A percentile compares a stretch with the other conserved stretches of the same genome.
phyloP scores from a whole-genome alignment of 2,113 vertebrate genomes.

The Vulpes vulpes region DNA sequence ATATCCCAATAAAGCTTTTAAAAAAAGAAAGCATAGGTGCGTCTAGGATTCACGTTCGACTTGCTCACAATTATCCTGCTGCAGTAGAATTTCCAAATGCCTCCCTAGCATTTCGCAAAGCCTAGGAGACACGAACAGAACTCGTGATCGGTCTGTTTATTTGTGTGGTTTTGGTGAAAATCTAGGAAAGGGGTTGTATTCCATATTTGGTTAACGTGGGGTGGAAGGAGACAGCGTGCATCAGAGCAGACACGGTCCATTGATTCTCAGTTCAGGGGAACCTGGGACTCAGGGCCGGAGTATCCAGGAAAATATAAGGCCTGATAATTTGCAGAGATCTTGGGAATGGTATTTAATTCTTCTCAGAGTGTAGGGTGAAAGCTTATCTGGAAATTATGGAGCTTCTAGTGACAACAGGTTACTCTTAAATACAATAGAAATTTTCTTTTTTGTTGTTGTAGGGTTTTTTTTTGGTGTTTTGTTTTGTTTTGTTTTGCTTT shows the following conservation, averaged over 20 bases:
- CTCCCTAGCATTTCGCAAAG: not conserved
- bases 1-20: not conserved
- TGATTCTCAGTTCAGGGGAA: not conserved
- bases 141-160: rapidly evolving
- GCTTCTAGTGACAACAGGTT: not conserved
- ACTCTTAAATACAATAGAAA: not conserved
- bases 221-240: not conserved
- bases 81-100: not conserved
- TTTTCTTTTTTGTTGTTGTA: not conserved
- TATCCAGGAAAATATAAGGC: not conserved
- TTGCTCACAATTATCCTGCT: not conserved
- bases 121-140: not conserved
- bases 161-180: not conserved
- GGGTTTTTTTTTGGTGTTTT: too few relatives aligned
- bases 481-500: not conserved
- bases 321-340: not conserved
- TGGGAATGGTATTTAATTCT: too few relatives aligned
- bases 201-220: not conserved
- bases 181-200: not conserved
- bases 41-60: not conserved
- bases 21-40: not conserved
- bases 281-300: not conserved
- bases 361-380: not conserved
- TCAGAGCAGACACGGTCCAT: rapidly evolving
- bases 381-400: not conserved